A percentile compares a stretch with the other conserved stretches of the same genome.
phyloP scores from a whole-genome alignment of 2,888 invertebrate genomes.

The Candidula unifasciata region DNA sequence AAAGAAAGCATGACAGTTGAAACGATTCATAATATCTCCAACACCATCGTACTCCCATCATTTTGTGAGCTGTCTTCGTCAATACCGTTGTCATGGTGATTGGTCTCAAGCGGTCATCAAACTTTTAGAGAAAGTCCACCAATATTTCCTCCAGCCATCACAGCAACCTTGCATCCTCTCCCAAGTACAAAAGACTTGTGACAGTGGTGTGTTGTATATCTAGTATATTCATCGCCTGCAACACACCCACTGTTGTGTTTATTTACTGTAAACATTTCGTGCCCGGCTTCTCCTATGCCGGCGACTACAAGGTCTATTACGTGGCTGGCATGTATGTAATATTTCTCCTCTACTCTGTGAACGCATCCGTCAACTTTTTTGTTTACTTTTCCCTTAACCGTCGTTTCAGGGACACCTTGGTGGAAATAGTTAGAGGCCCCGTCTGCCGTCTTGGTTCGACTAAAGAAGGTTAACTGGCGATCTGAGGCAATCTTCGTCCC shows the following conservation, averaged over 20 bases:
- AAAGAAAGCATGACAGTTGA: not conserved
- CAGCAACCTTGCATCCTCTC: not conserved
- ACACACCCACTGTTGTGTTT: not conserved
- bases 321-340: not conserved
- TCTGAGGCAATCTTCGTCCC: no score
- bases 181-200: not conserved
- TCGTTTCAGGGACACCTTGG: not conserved
- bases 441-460: no score
- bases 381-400: constrained; percentile 14
- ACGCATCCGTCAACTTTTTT: constrained; percentile 4
- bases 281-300: not conserved
- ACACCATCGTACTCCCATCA: constrained; percentile 7
- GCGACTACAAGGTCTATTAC: not conserved
- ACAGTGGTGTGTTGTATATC: not conserved
- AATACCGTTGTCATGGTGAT: constrained; percentile 24
- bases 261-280: constrained; percentile 5
- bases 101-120: not conserved
- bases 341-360: constrained; percentile 3
- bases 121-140: not conserved
- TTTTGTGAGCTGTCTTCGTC: constrained; percentile 6
- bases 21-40: constrained; percentile 13
- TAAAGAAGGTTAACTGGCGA: no score
- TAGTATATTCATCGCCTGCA: not conserved
- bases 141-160: not conserved
- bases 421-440: not conserved